Base-by-base conservation (phyloP, 2,113 vertebrate species). In the Macquaria ambigua region DNA sequence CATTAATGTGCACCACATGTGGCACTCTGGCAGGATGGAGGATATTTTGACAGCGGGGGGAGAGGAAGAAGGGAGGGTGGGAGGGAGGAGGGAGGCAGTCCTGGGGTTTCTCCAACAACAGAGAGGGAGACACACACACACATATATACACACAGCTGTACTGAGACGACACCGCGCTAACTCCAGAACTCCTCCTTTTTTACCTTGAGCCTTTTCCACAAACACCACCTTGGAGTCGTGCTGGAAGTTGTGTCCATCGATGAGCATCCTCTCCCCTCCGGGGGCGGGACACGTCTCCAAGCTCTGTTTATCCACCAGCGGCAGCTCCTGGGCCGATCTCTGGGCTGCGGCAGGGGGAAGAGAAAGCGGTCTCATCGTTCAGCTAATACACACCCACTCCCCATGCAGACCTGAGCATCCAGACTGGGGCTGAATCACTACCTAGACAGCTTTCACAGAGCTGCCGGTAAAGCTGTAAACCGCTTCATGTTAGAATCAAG, bases 121-220 rank as follows among this genome's bases (percentile, higher is more conserved):
- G 74, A 81, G 74, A 59, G 78, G 77, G 73, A 56, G 8, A 81
- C 67, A 83, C 61, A 82, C 74, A 74, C 72, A 83, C 70, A 85
- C 56, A 85, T 67, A 84, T 43, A 79, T 63, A 83, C 56, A 87
- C 67, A 55, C 79, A 63, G 48, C 43, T 62, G 41, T 6, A 69
- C 79, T 16, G 46, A 61, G 52, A 53, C 52, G 14, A 25, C 18
- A 3, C 34, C 14, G 28, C 37, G 5, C 9, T 37, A 3, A n/a
- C 25, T 86, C 58, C 64, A 50, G 25, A 63, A 50, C 50, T 67
- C 67, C 85, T 74, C 64, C 39, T 59, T 87, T 56, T 96, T 92
- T 92, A 99, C 98, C 98, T 97, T 98, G 98, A 1, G 97, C 97
- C 94, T 99, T 99, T 92, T 99, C 98, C 96, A 99, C 97, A 53